phyloP scores from a whole-genome alignment of 2,113 vertebrate genomes.

The Macaca mulatta region DNA sequence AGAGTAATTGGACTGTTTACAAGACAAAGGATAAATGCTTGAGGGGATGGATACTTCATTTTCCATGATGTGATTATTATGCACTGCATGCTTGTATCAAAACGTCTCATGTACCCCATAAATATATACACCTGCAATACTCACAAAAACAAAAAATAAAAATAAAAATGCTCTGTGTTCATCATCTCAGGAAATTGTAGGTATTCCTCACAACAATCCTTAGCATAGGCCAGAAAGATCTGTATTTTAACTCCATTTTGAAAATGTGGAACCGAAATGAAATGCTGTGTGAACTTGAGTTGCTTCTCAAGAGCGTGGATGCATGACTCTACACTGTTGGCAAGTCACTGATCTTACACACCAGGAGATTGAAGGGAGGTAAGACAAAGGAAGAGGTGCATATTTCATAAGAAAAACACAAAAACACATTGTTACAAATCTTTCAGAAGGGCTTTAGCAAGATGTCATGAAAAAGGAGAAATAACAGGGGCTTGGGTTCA shows the following conservation, averaged over 20 bases:
- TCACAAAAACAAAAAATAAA: background rate
- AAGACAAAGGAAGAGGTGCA: background rate
- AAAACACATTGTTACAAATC: background rate
- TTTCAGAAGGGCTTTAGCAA: background rate
- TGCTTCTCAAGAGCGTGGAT: background rate
- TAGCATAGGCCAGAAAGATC: background rate
- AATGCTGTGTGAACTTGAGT: background rate
- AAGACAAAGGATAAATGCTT: too few species aligned
- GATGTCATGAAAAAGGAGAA: background rate
- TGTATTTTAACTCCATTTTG: slow-evolving; percentile 17
- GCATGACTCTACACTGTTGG: background rate
- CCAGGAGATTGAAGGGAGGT: background rate
- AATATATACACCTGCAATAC: too few species aligned
- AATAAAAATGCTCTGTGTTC: background rate
- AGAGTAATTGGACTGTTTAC: too few species aligned
- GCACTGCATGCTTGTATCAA: too few species aligned
- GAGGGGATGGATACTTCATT: too few species aligned
- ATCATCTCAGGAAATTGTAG: background rate
- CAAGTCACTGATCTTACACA: background rate
- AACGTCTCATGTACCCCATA: too few species aligned
- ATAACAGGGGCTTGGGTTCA: background rate
- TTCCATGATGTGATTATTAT: too few species aligned
- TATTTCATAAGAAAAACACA: background rate
- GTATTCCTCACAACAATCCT: background rate
- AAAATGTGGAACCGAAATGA: background rate